These are phyloP conservation scores for Phrixothrix hirtus DNA, from an alignment of 2,888 invertebrate genomes.

Conservation along the genomic window DNA sequence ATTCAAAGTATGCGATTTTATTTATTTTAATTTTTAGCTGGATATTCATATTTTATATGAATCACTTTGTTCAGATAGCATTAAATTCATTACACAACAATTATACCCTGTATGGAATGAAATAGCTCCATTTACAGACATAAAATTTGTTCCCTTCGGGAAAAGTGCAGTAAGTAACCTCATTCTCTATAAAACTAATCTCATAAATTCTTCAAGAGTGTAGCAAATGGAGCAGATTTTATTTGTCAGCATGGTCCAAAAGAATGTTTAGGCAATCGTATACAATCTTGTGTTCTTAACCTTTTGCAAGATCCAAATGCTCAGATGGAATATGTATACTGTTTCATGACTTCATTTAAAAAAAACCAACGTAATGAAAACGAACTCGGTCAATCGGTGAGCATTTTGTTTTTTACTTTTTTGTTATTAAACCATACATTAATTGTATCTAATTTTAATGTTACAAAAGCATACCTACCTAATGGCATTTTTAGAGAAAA, in stretches of 20 bases:
- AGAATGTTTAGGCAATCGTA: conserved; percentile 66
- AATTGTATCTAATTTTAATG: no score
- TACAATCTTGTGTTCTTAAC: conserved; percentile 64
- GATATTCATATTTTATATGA: conserved; percentile 64
- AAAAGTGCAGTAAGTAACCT: conserved; percentile 64
- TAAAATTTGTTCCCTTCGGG: conserved; percentile 67
- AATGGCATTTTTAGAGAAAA: no score
- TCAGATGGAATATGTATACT: conserved; percentile 49
- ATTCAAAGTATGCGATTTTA: not conserved
- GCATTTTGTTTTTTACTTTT: conserved; percentile 3
- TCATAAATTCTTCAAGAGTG: no score
- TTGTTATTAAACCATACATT: not conserved
- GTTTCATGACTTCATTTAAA: conserved; percentile 48
- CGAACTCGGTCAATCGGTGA: conserved; percentile 42
- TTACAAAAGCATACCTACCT: no score
- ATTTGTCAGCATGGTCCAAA: conserved; percentile 66
- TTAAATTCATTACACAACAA: conserved; percentile 60
- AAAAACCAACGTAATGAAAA: conserved; percentile 29
- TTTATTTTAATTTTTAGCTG: conserved; percentile 48
- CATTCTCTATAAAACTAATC: no score
- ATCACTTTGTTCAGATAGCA: conserved; percentile 66
- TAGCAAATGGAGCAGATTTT: conserved; percentile 53
- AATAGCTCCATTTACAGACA: conserved; percentile 58
- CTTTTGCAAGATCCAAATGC: conserved; percentile 49
- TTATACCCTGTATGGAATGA: conserved; percentile 59